These are phyloP conservation scores for Oceanodroma tethys DNA, from an alignment of 2,113 vertebrate genomes.

Conservation along the genomic window DNA sequence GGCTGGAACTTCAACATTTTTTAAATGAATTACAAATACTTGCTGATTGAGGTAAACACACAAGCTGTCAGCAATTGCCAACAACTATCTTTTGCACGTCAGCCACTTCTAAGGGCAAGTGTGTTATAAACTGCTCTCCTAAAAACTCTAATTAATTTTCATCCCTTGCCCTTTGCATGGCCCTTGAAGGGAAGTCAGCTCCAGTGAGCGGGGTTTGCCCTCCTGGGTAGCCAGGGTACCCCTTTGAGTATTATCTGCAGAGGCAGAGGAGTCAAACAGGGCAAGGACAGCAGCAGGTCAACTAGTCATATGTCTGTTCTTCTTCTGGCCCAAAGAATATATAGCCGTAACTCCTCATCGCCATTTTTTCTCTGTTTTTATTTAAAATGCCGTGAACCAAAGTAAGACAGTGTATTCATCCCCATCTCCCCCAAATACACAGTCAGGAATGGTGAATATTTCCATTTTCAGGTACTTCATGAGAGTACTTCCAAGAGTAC, in stretches of 20 bases:
- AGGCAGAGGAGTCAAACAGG: neutral
- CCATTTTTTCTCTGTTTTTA: neutral
- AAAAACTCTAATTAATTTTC: neutral
- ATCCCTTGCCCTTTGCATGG: neutral
- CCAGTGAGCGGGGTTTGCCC: neutral
- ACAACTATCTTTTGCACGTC: neutral
- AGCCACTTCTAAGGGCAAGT: slow-evolving; percentile 18
- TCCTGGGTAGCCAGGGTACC: neutral
- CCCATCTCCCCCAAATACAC: too few species aligned
- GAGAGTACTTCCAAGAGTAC: neutral
- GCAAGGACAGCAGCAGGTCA: neutral
- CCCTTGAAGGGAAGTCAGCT: neutral
- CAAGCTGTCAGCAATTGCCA: neutral
- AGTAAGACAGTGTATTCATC: neutral
- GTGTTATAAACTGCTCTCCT: neutral
- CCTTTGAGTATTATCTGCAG: neutral
- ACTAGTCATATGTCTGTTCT: neutral
- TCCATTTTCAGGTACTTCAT: neutral
- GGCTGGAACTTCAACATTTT: neutral
- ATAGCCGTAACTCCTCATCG: neutral
- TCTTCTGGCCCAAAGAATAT: neutral
- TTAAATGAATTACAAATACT: slow-evolving; percentile 19
- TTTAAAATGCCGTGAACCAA: neutral
- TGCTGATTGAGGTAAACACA: slow-evolving; percentile 39
- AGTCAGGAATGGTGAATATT: neutral